Percentiles rank a stretch among this genome's conserved stretches.
Evolutionary conservation across 2,113 vertebrate species (phyloP).

Genomic region (Gopherus evgoodei): DNA sequence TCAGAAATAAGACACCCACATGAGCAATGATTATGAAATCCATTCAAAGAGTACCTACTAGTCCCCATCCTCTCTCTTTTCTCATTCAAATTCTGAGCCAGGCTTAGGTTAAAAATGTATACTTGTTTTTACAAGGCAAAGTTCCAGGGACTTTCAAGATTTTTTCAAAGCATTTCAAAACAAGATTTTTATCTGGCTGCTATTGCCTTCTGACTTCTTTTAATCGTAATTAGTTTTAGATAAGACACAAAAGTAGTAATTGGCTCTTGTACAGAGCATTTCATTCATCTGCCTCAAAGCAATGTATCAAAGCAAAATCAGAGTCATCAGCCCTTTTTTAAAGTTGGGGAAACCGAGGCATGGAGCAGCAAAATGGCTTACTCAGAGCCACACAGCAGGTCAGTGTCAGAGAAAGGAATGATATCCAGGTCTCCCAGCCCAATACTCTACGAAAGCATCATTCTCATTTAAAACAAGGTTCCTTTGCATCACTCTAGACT

Average conservation of each 20-base stretch:
- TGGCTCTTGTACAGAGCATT: background rate
- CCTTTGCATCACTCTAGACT: background rate
- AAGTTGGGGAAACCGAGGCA: background rate
- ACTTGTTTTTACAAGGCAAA: background rate
- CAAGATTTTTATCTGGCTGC: background rate
- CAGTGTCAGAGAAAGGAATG: background rate
- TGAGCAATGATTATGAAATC: background rate
- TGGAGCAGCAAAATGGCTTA: background rate
- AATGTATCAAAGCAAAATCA: background rate
- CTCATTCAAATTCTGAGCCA: background rate
- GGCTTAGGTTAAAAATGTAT: background rate
- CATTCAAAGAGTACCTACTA: background rate
- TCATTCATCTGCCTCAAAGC: background rate
- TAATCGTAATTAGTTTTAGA: background rate
- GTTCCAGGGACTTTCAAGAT: background rate
- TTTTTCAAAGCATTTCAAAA: background rate
- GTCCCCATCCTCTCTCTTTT: background rate
- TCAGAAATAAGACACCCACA: background rate
- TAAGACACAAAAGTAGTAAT: background rate
- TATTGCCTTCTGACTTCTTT: background rate
- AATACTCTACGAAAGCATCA: background rate
- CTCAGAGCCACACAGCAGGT: background rate
- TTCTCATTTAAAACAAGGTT: background rate
- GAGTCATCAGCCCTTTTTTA: background rate
- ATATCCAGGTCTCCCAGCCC: background rate